Conservation (phyloP, 2,113 vertebrate genomes). For the Nanorana parkeri region DNA sequence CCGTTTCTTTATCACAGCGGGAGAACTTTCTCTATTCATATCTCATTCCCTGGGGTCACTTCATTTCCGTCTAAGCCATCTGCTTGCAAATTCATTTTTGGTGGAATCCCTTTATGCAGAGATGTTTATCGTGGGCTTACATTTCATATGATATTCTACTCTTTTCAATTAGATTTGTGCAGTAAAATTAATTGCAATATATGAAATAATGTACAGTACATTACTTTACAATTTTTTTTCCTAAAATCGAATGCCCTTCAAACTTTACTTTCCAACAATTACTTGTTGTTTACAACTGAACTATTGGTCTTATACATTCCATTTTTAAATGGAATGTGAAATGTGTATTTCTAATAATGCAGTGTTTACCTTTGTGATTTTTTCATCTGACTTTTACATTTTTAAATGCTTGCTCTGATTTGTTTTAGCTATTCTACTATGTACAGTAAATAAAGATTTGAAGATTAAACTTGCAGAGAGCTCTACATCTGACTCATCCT, state of each 20-base stretch:
- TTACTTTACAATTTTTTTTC: neutral
- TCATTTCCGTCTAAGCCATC: constrained; percentile 53
- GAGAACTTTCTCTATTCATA: neutral
- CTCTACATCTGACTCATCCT: no score
- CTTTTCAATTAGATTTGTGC: constrained; percentile 27
- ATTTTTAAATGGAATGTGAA: no score
- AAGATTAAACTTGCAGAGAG: no score
- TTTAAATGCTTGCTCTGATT: no score
- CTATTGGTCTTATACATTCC: no score
- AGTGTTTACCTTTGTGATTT: no score
- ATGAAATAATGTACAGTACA: neutral
- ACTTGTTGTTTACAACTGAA: neutral
- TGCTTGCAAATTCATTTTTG: constrained; percentile 29
- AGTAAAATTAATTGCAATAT: constrained; percentile 36
- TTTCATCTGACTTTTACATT: no score
- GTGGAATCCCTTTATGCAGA: constrained; percentile 25
- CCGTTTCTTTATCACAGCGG: neutral
- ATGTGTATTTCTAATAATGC: no score
- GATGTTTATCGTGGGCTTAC: constrained; percentile 34
- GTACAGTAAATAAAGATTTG: no score
- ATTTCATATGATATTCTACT: constrained; percentile 39
- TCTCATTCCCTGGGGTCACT: constrained; percentile 34
- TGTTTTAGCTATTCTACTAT: no score
- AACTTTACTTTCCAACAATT: neutral
- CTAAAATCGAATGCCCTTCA: constrained; percentile 4